Conservation (phyloP, 2,113 vertebrate species). For the Acrocephalus arundinaceus region DNA sequence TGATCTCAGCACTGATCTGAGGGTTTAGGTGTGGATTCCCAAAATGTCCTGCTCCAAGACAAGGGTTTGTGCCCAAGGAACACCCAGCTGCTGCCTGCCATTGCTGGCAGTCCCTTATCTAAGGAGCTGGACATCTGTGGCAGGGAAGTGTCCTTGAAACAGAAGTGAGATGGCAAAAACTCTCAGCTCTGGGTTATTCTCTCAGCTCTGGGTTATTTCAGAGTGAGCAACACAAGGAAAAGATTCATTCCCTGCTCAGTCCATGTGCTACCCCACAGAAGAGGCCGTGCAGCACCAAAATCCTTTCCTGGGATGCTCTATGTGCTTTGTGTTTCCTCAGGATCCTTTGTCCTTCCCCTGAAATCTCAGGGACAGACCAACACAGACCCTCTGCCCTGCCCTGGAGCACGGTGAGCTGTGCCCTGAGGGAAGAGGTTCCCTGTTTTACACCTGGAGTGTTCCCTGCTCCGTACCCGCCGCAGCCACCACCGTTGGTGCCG, state of each 20-base stretch:
- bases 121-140: neutral
- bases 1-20: neutral
- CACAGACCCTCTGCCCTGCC: neutral
- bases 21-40: neutral
- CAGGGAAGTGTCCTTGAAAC: neutral
- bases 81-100: rapidly evolving
- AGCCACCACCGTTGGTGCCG: constrained; percentile 80
- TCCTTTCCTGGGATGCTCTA: rapidly evolving
- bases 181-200: neutral
- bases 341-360: neutral
- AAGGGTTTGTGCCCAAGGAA: neutral
- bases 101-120: neutral
- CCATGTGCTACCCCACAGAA: rapidly evolving
- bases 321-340: rapidly evolving
- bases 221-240: neutral
- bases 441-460: neutral
- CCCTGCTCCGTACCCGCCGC: constrained; percentile 72
- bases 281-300: rapidly evolving
- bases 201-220: neutral
- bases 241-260: rapidly evolving
- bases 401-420: rapidly evolving
- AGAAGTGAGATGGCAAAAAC: neutral
- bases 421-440: rapidly evolving
- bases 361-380: rapidly evolving
- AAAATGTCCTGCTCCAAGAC: neutral